Base-by-base conservation (phyloP, 1,140 invertebrate genomes). In the Hestina assimilis region DNA sequence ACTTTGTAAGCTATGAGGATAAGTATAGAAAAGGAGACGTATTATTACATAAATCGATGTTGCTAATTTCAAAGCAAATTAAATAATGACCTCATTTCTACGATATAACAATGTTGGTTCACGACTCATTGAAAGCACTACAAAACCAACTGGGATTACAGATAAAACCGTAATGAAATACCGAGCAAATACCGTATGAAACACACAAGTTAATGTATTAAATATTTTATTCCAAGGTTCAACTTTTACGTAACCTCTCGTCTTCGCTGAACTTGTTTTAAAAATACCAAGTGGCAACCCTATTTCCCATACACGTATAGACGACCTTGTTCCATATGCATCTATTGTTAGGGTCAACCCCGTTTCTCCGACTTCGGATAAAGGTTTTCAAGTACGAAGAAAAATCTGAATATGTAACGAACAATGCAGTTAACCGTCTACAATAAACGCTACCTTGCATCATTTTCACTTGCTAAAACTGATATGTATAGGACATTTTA, bases 311-410 rank as follows among this genome's bases (percentile, higher is more conserved):
- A 38, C 33, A 19, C 33, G 33, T 19, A 19, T 11, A 38, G 9
- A 17, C 33, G 33, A 19, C 33, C 33, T 38, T 38, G 33, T 19
- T 38, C 33, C 33, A 38, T 17, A 20, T 38, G 33, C 33, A 38
- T 19, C 33, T 5, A 38, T 38, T 38, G 33, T 38, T 38, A 17
- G 19, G 33, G 33, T 38, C 33, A 38, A 38, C 33, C 33, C 33
- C 33, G 9, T 38, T 38, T 38, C 33, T 38, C 33, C 33, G 33
- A 38, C 33, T 38, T 38, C 33, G n/a, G 33, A 19, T 38, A 38
- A 38, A 38, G 33, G 33, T 38, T 38, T 38, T 17, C 33, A 9
- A 38, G 15, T 17, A 19, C 6, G 33, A 38, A 35, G 31, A 12
- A 15, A 15, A 38, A 38, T 38, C 33, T 38, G 33, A 38, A 38